Percentiles rank a stretch among this genome's conserved stretches.
Evolutionary conservation across 1,140 invertebrate species (phyloP).

Genomic region (Bombus consobrinus): DNA sequence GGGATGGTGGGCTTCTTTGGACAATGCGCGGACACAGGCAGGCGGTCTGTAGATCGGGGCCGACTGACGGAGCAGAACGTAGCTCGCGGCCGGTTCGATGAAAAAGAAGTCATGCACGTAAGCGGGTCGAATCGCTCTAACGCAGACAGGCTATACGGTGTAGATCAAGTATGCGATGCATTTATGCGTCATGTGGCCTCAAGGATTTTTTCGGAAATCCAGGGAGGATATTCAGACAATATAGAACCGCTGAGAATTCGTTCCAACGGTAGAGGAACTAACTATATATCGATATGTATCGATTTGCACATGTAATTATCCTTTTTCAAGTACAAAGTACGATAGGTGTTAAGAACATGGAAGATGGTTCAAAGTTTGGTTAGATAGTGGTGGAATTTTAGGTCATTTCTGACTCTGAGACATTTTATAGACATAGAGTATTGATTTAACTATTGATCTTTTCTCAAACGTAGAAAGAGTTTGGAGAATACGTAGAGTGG

Average conservation of each 20-base stretch:
- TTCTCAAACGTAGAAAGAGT: too few species aligned
- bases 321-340: too few species aligned
- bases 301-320: not conserved
- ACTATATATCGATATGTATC: not conserved
- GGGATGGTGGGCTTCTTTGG: not conserved
- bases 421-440: too few species aligned
- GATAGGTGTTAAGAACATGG: too few species aligned
- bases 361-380: too few species aligned
- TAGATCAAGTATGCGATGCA: not conserved
- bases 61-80: not conserved
- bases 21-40: not conserved
- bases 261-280: too few species aligned
- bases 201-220: not conserved
- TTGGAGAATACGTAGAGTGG: too few species aligned
- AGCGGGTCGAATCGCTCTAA: slow-evolving; percentile 31
- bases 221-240: not conserved
- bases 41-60: not conserved
- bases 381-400: too few species aligned
- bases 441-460: too few species aligned
- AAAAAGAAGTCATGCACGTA: slow-evolving; percentile 44
- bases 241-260: too few species aligned
- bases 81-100: not conserved
- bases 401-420: too few species aligned
- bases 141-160: slow-evolving; percentile 7
- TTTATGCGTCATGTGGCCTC: not conserved